phyloP scores from a whole-genome alignment of 2,113 vertebrate genomes.

The Sceloporus tristichus region DNA sequence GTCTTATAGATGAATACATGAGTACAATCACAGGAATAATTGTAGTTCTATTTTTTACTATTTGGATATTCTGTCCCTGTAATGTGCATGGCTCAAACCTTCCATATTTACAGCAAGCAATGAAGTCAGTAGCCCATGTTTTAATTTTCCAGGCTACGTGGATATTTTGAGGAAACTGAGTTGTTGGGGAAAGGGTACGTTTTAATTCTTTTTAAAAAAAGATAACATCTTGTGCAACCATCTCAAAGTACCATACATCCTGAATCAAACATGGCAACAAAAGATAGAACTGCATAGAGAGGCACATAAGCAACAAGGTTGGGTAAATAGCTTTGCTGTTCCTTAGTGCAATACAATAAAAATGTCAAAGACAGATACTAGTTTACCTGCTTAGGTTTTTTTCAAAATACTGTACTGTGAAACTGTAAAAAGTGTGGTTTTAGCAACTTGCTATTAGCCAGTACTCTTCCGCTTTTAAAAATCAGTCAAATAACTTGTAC shows the following conservation, averaged over 20 bases:
- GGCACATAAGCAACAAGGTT: slow-evolving; percentile 51
- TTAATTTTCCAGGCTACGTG: slow-evolving; percentile 67
- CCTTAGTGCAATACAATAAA: slow-evolving; percentile 81
- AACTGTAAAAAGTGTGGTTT: background rate
- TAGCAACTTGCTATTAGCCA: background rate
- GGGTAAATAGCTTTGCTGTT: slow-evolving; percentile 76
- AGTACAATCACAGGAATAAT: slow-evolving; percentile 55
- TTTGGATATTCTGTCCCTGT: slow-evolving; percentile 62
- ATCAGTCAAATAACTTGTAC: background rate
- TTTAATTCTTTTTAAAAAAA: slow-evolving; percentile 28
- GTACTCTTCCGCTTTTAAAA: background rate
- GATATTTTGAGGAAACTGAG: slow-evolving; percentile 55
- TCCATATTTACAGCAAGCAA: slow-evolving; percentile 53
- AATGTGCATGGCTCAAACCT: slow-evolving; percentile 68
- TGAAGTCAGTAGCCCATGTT: slow-evolving; percentile 64
- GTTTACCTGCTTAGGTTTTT: slow-evolving; percentile 63
- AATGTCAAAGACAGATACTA: slow-evolving; percentile 65
- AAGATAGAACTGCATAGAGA: slow-evolving; percentile 59
- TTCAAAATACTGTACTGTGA: background rate
- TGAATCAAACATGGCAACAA: slow-evolving; percentile 60
- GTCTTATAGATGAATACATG: slow-evolving; percentile 65
- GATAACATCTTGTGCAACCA: slow-evolving; percentile 55
- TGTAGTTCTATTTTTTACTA: slow-evolving; percentile 37
- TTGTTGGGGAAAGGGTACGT: slow-evolving; percentile 67
- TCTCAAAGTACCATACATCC: slow-evolving; percentile 43